Conservation (phyloP, 1,140 invertebrate species). For the Drosophila insularis region DNA sequence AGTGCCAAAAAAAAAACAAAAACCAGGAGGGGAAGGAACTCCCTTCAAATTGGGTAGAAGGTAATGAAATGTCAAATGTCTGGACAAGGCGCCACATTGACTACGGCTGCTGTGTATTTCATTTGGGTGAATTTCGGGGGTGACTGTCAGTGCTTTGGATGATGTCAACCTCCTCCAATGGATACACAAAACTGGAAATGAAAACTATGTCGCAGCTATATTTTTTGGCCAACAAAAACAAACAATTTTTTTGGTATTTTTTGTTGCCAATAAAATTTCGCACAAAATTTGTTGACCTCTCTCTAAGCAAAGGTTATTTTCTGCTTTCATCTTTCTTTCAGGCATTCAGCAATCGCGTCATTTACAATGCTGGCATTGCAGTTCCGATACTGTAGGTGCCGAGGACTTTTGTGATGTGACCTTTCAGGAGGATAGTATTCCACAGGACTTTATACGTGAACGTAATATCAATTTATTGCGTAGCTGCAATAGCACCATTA, state of each 20-base stretch:
- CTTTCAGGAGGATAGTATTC: slow-evolving; percentile 75
- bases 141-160: slow-evolving; percentile 29
- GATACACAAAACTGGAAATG: slow-evolving; percentile 10
- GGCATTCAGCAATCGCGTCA: slow-evolving; percentile 48
- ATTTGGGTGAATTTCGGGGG: slow-evolving; percentile 11
- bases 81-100: slow-evolving; percentile 52
- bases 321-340: slow-evolving; percentile 13
- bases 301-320: slow-evolving; percentile 33
- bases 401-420: slow-evolving; percentile 74
- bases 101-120: slow-evolving; percentile 32
- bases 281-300: slow-evolving; percentile 5
- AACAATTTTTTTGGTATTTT: slow-evolving; percentile 19
- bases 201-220: slow-evolving; percentile 42
- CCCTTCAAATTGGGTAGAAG: slow-evolving; percentile 38
- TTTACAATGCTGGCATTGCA: slow-evolving; percentile 79
- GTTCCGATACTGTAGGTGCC: slow-evolving; percentile 70
- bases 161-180: slow-evolving; percentile 54
- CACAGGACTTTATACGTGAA: slow-evolving; percentile 63
- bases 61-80: slow-evolving; percentile 51
- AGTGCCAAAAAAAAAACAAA: no score
- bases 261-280: neutral
- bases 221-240: slow-evolving; percentile 15
- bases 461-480: slow-evolving; percentile 69
- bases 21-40: no score
- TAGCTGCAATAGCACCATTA: slow-evolving; percentile 71